phyloP scores from a whole-genome alignment of 1,140 invertebrate species.

The Drosophila guanche region DNA sequence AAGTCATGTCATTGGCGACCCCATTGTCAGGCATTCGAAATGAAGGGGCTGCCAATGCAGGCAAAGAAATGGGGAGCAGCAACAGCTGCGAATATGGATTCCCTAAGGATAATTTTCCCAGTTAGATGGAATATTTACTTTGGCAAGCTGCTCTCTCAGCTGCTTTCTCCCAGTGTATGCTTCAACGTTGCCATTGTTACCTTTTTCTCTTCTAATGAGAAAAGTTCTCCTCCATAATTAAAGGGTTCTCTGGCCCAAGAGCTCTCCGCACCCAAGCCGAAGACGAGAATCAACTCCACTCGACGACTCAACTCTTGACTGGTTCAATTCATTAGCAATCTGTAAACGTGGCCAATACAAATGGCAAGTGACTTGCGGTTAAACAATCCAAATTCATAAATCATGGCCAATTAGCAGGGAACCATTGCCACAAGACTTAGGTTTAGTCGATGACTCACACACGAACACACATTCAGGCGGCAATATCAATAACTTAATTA shows the following conservation, averaged over 20 bases:
- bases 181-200: slow-evolving; percentile 37
- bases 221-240: slow-evolving; percentile 63
- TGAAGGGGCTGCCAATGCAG: slow-evolving; percentile 17
- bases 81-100: too few relatives aligned
- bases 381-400: slow-evolving; percentile 74
- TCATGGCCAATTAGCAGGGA: slow-evolving; percentile 67
- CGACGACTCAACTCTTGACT: slow-evolving; percentile 26
- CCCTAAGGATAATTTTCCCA: too few relatives aligned
- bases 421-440: slow-evolving; percentile 26
- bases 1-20: slow-evolving; percentile 71
- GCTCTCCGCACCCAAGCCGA: slow-evolving; percentile 10
- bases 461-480: slow-evolving; percentile 34
- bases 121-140: too few relatives aligned
- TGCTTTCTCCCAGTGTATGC: slow-evolving; percentile 21
- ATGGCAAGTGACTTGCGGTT: slow-evolving; percentile 74
- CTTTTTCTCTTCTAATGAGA: slow-evolving; percentile 53
- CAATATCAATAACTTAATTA: slow-evolving; percentile 82
- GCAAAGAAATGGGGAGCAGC: neutral
- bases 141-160: neutral
- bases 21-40: slow-evolving; percentile 41
- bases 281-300: neutral
- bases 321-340: slow-evolving; percentile 48
- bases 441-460: slow-evolving; percentile 21
- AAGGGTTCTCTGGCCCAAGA: slow-evolving; percentile 45
- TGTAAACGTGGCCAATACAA: slow-evolving; percentile 53